Evolutionary conservation across 1,140 invertebrate species (phyloP), one percentile per base, ranked within the genome.

Genomic region (Philopotamus ludificatus): DNA sequence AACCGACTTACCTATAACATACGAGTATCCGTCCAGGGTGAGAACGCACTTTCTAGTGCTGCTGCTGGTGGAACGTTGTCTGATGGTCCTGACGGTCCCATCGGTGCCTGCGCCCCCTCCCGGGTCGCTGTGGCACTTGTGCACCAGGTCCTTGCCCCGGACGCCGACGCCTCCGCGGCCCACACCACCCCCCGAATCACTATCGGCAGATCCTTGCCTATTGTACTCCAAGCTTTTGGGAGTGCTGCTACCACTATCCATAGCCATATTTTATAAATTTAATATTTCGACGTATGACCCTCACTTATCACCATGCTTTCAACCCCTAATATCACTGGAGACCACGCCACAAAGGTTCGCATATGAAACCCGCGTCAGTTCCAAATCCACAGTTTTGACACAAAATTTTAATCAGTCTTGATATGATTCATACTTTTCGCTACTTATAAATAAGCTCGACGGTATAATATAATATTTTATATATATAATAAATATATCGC

Each of bases 1-100:
- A 34, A n/a, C 16, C 20, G 20, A 7, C 86, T 88, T 80, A 91
- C 89, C 89, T 81, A 91, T 91, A 71, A 91, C 87, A 75, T 91
- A 91, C 63, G 86, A 89, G 78, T 90, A 90, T 71, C 89, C 89
- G 73, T 90, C 89, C 53, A 91, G 80, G 21, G 87, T 91, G 50
- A 90, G 83, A 23, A 90, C 86, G 76, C 89, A 91, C 78, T 89
- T 89, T 71, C 86, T 83, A 9, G 85, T 80, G 53, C 83, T 83
- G 58, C 80, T 76, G 34, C 79, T 79, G 3, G 77, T 73, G 15
- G 78, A 76, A 62, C 78, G 73, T 71, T 80, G 77, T 49, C 77
- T 74, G n/a, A 69, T 66, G 47, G 55, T 3, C 16, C 42, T 1
- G 21, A 20, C 21, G 2, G 39, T 28, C 41, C 26, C 59, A n/a